phyloP scores from a whole-genome alignment of 2,797 vertebrate species.

The Chelonia mydas region DNA sequence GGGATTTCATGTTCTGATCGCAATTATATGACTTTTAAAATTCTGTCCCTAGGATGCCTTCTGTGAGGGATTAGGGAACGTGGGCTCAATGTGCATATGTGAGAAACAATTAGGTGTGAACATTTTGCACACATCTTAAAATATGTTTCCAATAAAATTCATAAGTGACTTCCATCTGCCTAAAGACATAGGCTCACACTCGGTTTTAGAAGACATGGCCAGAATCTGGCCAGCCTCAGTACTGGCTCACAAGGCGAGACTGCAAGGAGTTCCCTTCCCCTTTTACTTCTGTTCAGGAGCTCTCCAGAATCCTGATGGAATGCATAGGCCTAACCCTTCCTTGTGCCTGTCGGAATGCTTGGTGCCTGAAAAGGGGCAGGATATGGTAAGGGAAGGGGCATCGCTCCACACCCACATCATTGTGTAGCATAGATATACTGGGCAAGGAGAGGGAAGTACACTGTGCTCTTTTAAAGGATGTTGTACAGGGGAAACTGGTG shows the following conservation, averaged over 20 bases:
- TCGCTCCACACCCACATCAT: not conserved
- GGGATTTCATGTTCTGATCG: not conserved
- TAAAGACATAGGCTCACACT: not conserved
- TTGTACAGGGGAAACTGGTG: not conserved
- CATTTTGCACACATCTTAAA: not conserved
- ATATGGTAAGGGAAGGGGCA: not conserved
- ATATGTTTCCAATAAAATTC: not conserved
- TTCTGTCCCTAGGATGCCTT: not conserved
- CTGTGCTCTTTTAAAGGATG: not conserved
- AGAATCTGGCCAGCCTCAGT: not conserved
- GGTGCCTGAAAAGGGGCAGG: not conserved
- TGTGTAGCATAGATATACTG: not conserved
- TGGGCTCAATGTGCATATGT: not conserved
- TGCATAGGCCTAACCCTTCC: not conserved
- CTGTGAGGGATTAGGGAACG: not conserved
- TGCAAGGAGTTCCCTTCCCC: not conserved
- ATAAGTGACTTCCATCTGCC: not conserved
- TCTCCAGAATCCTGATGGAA: not conserved
- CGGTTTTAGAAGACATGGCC: not conserved
- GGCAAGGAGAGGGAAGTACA: not conserved
- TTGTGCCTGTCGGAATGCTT: not conserved
- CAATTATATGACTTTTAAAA: not conserved
- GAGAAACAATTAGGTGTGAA: not conserved
- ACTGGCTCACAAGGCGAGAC: not conserved
- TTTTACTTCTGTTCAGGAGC: not conserved